These are phyloP conservation scores for Branchellion lobata DNA, from an alignment of 2,888 invertebrate genomes.

Conservation along the genomic window DNA sequence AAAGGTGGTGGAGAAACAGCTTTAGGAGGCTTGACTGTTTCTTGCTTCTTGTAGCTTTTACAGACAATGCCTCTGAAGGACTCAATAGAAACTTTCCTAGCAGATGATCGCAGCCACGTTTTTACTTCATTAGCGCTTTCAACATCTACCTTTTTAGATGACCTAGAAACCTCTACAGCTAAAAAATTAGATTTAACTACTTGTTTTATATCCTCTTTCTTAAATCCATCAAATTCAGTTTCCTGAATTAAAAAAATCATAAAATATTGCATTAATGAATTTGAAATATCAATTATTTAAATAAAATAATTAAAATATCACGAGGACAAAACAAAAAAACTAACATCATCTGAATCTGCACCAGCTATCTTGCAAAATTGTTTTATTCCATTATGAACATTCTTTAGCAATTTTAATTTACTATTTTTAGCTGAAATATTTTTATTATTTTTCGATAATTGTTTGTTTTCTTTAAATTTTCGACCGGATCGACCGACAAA, in stretches of 20 bases:
- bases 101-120: slow-evolving; percentile 14
- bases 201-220: slow-evolving; percentile 19
- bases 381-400: slow-evolving; percentile 42
- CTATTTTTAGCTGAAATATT: slow-evolving; percentile 20
- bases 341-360: slow-evolving; percentile 43
- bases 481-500: slow-evolving; percentile 62
- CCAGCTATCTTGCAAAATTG: slow-evolving; percentile 40
- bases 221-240: slow-evolving; percentile 33
- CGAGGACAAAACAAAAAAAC: background rate
- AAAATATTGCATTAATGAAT: background rate
- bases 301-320: background rate
- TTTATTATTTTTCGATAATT: slow-evolving; percentile 34
- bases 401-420: slow-evolving; percentile 37
- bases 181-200: slow-evolving; percentile 34
- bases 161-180: background rate
- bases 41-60: slow-evolving; percentile 15
- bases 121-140: background rate
- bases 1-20: background rate
- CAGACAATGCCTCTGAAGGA: slow-evolving; percentile 4
- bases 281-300: background rate
- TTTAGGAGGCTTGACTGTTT: background rate
- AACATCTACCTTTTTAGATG: background rate
- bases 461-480: slow-evolving; percentile 55
- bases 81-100: slow-evolving; percentile 16
- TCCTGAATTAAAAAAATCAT: too few relatives aligned